Evolutionary conservation across 2,888 invertebrate species (phyloP).

Genomic region (Alviniconcha strummeri): DNA sequence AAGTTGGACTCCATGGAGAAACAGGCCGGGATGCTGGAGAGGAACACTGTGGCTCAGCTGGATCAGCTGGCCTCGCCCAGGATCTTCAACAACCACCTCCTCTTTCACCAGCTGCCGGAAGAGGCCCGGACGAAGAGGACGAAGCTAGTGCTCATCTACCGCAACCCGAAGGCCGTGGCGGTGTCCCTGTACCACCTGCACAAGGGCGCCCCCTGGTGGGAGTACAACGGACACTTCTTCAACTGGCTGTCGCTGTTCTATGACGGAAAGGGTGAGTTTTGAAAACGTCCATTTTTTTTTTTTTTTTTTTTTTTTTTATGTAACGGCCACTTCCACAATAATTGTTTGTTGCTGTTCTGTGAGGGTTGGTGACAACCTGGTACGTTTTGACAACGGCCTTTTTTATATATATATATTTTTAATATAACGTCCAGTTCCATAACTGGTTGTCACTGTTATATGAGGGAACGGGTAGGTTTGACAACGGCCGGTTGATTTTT

Average conservation of each 20-base stretch:
- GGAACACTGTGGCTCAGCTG: neutral
- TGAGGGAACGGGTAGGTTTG: no score
- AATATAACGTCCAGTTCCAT: no score
- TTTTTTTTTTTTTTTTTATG: no score
- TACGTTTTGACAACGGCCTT: no score
- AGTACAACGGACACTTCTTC: neutral
- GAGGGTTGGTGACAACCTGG: no score
- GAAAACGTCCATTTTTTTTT: no score
- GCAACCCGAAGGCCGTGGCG: conserved; percentile 10
- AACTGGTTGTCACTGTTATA: no score
- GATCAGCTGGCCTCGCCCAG: conserved; percentile 12
- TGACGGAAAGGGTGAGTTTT: conserved; percentile 4
- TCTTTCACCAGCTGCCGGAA: conserved; percentile 6
- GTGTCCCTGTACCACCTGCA: conserved; percentile 22
- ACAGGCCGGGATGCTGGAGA: conserved; percentile 19
- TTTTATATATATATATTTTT: no score
- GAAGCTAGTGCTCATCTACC: conserved; percentile 18
- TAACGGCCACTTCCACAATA: no score
- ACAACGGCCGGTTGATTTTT: no score
- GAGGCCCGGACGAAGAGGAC: neutral
- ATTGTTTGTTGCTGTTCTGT: no score
- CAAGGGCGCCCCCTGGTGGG: neutral
- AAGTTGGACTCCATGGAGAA: neutral
- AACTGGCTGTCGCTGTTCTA: neutral
- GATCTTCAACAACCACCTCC: conserved; percentile 11